A percentile compares a stretch with the other conserved stretches of the same genome.
phyloP scores from a whole-genome alignment of 2,113 vertebrate species.

The Hyla sarda region DNA sequence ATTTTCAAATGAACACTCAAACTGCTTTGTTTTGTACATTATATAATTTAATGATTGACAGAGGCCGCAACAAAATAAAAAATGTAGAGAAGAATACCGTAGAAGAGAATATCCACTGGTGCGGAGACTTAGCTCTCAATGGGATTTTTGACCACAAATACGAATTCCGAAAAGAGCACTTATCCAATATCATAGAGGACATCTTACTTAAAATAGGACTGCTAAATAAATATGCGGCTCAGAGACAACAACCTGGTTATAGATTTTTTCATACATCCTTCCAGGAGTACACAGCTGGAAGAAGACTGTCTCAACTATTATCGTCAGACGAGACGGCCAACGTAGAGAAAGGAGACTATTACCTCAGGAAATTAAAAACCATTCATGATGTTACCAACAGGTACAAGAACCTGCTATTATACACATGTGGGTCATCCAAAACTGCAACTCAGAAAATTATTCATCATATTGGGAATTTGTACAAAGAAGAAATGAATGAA shows the following conservation, averaged over 20 bases:
- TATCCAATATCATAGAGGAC: constrained; percentile 55
- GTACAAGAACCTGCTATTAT: constrained; percentile 67
- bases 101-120: constrained; percentile 62
- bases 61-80: constrained; percentile 61
- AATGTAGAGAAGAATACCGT: constrained; percentile 11
- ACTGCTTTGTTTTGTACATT: constrained; percentile 66
- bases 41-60: constrained; percentile 66
- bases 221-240: constrained; percentile 67
- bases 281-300: constrained; percentile 68
- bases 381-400: constrained; percentile 63
- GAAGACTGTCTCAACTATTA: constrained; percentile 64
- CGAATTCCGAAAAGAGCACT: constrained; percentile 63
- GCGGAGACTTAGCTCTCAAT: constrained; percentile 65
- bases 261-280: constrained; percentile 69
- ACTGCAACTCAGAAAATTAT: constrained; percentile 62
- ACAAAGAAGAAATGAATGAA: constrained; percentile 21
- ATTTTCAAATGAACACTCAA: constrained; percentile 66
- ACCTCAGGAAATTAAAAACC: constrained; percentile 63
- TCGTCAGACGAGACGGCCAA: constrained; percentile 58
- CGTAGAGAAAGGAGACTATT: constrained; percentile 42
- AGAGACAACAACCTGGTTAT: constrained; percentile 63
- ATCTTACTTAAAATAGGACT: constrained; percentile 63
- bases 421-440: constrained; percentile 66
- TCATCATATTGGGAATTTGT: constrained; percentile 58
- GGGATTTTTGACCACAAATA: constrained; percentile 66